Evolutionary conservation across 2,113 vertebrate species (phyloP), one percentile per base, ranked within the genome.

Genomic region (Dipodomys ordii): DNA sequence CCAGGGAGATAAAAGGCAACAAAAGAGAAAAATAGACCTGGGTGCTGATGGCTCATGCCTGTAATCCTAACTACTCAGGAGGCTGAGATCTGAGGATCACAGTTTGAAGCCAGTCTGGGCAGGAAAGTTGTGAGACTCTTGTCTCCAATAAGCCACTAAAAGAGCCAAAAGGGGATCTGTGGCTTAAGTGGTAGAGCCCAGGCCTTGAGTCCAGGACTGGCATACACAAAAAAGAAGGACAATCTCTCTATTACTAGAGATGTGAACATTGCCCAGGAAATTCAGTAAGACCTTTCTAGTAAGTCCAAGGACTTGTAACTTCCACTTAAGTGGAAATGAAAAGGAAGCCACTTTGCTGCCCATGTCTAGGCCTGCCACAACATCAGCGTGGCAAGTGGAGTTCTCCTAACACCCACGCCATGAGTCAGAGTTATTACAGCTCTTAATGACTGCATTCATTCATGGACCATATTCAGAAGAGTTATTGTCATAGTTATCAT

Each of bases 381-480:
- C 32, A 39, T 1, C 4, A 28, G 3, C 10, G 6, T 0, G 57
- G 62, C 23, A 23, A 13, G 2, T 1, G 8, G 16, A 12, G 18
- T 32, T 65, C 18, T 68, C 23, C 30, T 32, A 32, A 39, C 16
- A 64, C 67, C 69, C 67, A 83, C 20, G 7, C 57, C 25, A 5
- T 22, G 62, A n/a, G 25, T 35, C 5, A 0, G 64, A 68, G 2
- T 57, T 25, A 62, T 2, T 7, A 27, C 0, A 46, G 53, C 22
- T 39, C 68, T 35, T 86, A 12, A 4, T 7, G 79, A 92, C 11
- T 22, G 6, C 20, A 13, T 25, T 46, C 0, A 4, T 13, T 18
- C 62, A 11, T 0, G 8, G 8, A 23, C 8, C 77, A 46, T 35
- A 1, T 13, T 18, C 73, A 46, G 71, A 1, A 71, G 39, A 28